phyloP scores from a whole-genome alignment of 2,113 vertebrate species.

The Parotia lawesii region DNA sequence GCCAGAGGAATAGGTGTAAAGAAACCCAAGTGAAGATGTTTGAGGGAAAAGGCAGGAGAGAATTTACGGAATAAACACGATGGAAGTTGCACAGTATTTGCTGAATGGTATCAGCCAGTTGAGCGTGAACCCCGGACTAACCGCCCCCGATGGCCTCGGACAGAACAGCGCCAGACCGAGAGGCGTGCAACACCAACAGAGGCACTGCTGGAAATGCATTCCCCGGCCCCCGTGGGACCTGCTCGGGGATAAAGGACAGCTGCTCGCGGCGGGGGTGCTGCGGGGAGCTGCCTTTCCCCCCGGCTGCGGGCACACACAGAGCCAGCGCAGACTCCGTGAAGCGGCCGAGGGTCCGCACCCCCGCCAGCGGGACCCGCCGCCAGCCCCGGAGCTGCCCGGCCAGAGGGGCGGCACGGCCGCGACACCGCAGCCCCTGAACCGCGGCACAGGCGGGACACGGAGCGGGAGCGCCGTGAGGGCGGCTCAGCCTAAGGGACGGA shows the following conservation, averaged over 20 bases:
- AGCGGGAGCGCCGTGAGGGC: not conserved
- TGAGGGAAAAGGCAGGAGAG: not conserved
- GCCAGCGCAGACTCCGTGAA: not conserved
- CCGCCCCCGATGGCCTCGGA: accelerated
- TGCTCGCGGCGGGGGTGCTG: not conserved
- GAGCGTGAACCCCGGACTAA: not conserved
- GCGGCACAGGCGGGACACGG: not conserved
- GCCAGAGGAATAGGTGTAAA: not conserved
- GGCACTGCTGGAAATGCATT: accelerated
- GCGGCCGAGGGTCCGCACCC: not conserved
- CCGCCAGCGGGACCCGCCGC: not conserved
- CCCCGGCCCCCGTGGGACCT: not conserved
- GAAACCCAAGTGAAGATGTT: not conserved
- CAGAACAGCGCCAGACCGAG: accelerated
- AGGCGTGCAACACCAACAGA: accelerated
- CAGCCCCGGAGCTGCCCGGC: not conserved
- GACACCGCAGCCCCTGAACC: not conserved
- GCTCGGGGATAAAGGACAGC: not conserved
- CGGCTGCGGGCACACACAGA: not conserved
- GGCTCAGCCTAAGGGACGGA: not conserved
- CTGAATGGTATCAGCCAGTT: not conserved
- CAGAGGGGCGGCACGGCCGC: not conserved
- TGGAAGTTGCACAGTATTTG: not conserved
- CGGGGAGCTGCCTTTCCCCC: not conserved
- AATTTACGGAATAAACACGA: accelerated